Percentiles rank a stretch among this genome's conserved stretches.
Evolutionary conservation across 2,797 vertebrate species (phyloP).

Genomic region (Pangasius mekongensis): DNA sequence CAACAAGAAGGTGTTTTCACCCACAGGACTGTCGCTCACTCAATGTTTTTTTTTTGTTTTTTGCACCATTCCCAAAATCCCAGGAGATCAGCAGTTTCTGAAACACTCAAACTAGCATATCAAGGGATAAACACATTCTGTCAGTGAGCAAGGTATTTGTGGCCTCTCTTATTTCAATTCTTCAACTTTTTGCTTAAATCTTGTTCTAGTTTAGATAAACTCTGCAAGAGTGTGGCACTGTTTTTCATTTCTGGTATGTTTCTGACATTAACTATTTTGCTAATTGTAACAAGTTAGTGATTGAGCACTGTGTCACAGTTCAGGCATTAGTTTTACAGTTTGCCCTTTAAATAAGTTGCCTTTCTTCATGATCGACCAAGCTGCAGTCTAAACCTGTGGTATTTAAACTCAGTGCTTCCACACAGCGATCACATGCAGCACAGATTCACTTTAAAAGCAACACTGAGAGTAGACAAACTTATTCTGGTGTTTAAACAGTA

Average conservation of each 20-base stretch:
- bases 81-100: too few relatives aligned
- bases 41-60: too few relatives aligned
- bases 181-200: constrained; percentile 26
- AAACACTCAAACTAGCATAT: not conserved
- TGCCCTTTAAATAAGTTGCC: not conserved
- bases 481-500: not conserved
- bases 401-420: not conserved
- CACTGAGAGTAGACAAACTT: too few relatives aligned
- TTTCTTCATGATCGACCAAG: not conserved
- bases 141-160: constrained; percentile 32
- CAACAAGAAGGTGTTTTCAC: too few relatives aligned
- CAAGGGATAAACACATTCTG: constrained; percentile 13
- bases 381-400: not conserved
- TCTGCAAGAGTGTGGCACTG: too few relatives aligned
- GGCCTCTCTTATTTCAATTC: constrained; percentile 24
- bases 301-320: not conserved
- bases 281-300: not conserved
- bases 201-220: constrained; percentile 3
- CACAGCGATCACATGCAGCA: not conserved
- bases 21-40: too few relatives aligned
- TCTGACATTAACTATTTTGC: too few relatives aligned
- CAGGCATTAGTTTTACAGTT: not conserved
- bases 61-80: too few relatives aligned
- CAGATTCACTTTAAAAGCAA: too few relatives aligned
- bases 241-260: too few relatives aligned